A percentile compares a stretch with the other conserved stretches of the same genome.
Evolutionary conservation across 2,888 invertebrate genomes (phyloP).

Genomic region (Agrochola lota): DNA sequence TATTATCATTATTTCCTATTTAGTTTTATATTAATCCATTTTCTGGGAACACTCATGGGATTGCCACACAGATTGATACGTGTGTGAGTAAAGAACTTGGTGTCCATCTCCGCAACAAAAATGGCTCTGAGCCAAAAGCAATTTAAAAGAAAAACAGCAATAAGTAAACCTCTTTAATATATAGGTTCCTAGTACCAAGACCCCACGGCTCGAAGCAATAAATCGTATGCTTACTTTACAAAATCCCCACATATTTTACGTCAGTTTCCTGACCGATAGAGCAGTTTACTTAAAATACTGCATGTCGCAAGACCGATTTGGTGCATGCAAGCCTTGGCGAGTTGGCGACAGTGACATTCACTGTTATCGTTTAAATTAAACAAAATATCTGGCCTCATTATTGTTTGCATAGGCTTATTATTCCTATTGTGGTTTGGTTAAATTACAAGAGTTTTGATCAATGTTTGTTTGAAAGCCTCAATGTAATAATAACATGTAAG

Average conservation of each 20-base stretch:
- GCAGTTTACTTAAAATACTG: constrained; percentile 48
- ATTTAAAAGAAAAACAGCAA: constrained; percentile 6
- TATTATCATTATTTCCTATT: neutral
- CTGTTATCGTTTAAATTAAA: constrained; percentile 58
- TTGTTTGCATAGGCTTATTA: constrained; percentile 25
- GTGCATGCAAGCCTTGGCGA: constrained; percentile 60
- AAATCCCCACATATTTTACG: constrained; percentile 55
- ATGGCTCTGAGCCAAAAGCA: constrained; percentile 40
- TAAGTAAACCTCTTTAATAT: constrained; percentile 19
- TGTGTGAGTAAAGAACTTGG: constrained; percentile 1
- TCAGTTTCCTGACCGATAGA: constrained; percentile 55
- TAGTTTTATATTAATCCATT: neutral
- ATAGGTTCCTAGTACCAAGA: constrained; percentile 52
- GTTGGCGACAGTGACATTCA: constrained; percentile 57
- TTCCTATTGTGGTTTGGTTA: constrained; percentile 23
- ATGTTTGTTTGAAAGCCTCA: neutral
- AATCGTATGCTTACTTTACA: constrained; percentile 48
- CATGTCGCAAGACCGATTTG: constrained; percentile 55
- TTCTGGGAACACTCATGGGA: neutral
- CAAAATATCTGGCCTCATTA: constrained; percentile 57
- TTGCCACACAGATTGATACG: neutral
- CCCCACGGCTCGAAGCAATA: constrained; percentile 45
- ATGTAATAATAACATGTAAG: constrained; percentile 27
- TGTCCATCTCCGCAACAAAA: neutral
- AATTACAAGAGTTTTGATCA: constrained; percentile 2